Evolutionary conservation across 1,140 invertebrate species (phyloP).

Genomic region (Periplaneta americana): DNA sequence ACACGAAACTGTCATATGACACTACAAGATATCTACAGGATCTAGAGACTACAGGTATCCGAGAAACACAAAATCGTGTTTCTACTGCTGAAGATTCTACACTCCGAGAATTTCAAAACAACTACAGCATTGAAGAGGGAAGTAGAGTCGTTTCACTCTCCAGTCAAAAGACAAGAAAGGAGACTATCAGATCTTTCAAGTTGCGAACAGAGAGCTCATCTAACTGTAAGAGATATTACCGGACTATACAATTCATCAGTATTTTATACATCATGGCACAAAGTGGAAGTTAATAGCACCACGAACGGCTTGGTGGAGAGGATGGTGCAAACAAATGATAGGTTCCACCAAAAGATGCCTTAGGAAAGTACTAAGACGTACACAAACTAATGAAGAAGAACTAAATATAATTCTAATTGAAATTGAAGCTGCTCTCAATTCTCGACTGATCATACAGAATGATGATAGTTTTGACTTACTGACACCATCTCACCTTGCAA

Average conservation of each 20-base stretch:
- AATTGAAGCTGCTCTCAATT: background rate
- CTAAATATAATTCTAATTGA: background rate
- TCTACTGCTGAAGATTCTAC: too few relatives aligned
- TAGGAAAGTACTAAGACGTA: background rate
- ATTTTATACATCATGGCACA: constrained; percentile 9
- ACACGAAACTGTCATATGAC: too few relatives aligned
- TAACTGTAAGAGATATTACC: background rate
- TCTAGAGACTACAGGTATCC: too few relatives aligned
- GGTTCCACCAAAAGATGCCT: background rate
- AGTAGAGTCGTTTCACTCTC: too few relatives aligned
- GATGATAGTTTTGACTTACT: background rate
- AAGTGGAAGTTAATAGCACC: background rate
- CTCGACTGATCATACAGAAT: background rate
- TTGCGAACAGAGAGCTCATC: background rate
- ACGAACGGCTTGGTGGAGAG: background rate
- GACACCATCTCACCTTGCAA: background rate
- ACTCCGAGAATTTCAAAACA: too few relatives aligned
- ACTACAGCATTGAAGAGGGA: too few relatives aligned
- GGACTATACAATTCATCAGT: too few relatives aligned
- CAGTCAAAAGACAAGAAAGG: constrained; percentile 22
- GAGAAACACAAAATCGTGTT: too few relatives aligned
- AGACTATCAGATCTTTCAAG: background rate
- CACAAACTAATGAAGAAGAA: background rate
- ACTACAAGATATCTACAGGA: too few relatives aligned
- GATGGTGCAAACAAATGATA: background rate